Conservation (phyloP, 2,888 invertebrate genomes). For the Drosophila mimetica region DNA sequence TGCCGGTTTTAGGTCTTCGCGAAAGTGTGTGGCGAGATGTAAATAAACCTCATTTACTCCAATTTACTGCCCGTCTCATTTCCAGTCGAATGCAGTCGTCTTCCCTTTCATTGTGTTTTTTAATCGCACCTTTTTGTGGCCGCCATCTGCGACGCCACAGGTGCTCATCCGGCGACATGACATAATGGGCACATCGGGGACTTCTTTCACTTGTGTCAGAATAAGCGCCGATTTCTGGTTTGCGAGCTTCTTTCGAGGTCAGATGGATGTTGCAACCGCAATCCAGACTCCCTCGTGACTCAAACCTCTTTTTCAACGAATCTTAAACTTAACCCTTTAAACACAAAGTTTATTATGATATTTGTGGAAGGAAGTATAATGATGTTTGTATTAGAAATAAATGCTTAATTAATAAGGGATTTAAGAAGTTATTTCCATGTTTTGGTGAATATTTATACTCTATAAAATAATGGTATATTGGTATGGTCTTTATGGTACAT, state of each 20-base stretch:
- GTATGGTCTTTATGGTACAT: no score
- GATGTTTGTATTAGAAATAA: no score
- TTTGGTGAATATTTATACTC: no score
- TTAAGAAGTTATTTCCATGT: no score
- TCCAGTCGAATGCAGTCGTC: slow-evolving; percentile 46
- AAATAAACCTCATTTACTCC: slow-evolving; percentile 74
- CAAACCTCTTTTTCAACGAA: slow-evolving; percentile 1
- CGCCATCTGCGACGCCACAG: slow-evolving; percentile 19
- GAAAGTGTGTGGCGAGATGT: slow-evolving; percentile 47
- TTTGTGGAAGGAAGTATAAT: no score
- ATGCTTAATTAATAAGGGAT: no score
- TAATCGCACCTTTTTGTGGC: slow-evolving; percentile 17
- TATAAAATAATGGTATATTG: no score
- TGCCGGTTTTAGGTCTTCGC: slow-evolving; percentile 41
- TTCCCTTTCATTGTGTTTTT: slow-evolving; percentile 33
- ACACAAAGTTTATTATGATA: no score
- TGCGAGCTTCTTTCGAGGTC: slow-evolving; percentile 42
- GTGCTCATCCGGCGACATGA: slow-evolving; percentile 49
- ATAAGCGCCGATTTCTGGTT: slow-evolving; percentile 31
- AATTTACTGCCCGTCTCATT: slow-evolving; percentile 68
- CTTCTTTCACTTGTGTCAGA: slow-evolving; percentile 52
- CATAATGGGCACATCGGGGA: slow-evolving; percentile 47
- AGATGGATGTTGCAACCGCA: slow-evolving; percentile 16
- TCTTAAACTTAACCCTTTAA: background rate
- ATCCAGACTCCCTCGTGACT: slow-evolving; percentile 7